Percentiles rank a stretch among this genome's conserved stretches.
These are phyloP conservation scores for Pipa parva DNA, from an alignment of 2,113 vertebrate species.

Conservation along the genomic window DNA sequence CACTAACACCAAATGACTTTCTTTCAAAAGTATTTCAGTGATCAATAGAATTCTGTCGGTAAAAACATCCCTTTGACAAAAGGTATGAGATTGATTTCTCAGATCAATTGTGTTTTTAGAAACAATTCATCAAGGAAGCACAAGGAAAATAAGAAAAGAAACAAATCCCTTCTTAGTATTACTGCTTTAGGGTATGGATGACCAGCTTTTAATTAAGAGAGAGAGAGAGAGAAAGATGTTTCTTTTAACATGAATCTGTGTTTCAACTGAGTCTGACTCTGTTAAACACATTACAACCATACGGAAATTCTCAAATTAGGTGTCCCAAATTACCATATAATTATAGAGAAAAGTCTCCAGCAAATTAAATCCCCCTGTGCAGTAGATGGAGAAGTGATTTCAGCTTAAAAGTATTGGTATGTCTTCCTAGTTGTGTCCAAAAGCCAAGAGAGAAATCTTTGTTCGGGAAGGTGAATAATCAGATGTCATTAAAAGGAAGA, in stretches of 20 bases:
- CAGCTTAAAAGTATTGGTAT: too few species aligned
- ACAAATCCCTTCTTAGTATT: neutral
- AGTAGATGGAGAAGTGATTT: neutral
- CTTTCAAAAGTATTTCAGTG: slow-evolving; percentile 25
- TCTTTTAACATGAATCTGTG: slow-evolving; percentile 7
- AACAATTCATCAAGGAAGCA: slow-evolving; percentile 53
- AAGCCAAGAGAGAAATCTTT: too few species aligned
- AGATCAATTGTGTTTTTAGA: slow-evolving; percentile 40
- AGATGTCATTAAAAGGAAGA: too few species aligned
- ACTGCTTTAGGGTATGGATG: neutral
- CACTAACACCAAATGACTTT: slow-evolving; percentile 21
- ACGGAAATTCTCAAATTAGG: slow-evolving; percentile 10
- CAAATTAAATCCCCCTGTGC: slow-evolving; percentile 11
- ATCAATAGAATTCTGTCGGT: slow-evolving; percentile 44
- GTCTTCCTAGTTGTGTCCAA: too few species aligned
- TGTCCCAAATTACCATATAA: slow-evolving; percentile 5
- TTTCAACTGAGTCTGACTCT: neutral
- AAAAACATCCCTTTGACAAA: slow-evolving; percentile 46
- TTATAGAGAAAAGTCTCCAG: neutral
- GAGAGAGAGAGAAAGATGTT: too few species aligned
- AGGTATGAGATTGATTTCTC: slow-evolving; percentile 49
- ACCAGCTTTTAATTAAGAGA: slow-evolving; percentile 20
- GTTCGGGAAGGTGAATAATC: too few species aligned
- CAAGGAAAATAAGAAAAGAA: slow-evolving; percentile 4
- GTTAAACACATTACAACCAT: slow-evolving; percentile 1